These are phyloP conservation scores for Pseudorhiza aurosa DNA, from an alignment of 30 jellyfish, hydroid and myxozoan genomes.

Conservation along the genomic window DNA sequence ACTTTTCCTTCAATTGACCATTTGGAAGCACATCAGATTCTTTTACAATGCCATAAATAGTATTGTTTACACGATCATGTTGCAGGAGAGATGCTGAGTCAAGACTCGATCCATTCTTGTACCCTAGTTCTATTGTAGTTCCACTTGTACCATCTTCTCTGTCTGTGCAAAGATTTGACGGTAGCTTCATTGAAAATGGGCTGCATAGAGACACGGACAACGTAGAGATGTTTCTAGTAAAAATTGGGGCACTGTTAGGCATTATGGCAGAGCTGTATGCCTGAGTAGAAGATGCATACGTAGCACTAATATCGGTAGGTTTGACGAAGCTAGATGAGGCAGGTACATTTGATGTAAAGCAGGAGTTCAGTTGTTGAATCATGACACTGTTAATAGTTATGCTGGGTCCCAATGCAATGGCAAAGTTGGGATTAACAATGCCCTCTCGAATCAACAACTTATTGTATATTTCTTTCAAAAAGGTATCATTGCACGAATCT, in stretches of 20 bases:
- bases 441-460: conserved; percentile 5
- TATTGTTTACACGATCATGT: conserved; percentile 8
- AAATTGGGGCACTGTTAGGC: conserved; percentile 32
- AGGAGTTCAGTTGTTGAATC: background rate
- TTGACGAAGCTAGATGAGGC: background rate
- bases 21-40: conserved; percentile 1
- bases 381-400: background rate
- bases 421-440: conserved; percentile 30
- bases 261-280: conserved; percentile 1
- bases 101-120: conserved; percentile 47
- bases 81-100: conserved; percentile 43
- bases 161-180: conserved; percentile 40
- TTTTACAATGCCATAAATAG: conserved; percentile 53
- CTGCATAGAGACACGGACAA: conserved; percentile 5
- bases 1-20: conserved; percentile 30
- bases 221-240: conserved; percentile 6
- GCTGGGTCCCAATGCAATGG: conserved; percentile 41
- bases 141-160: conserved; percentile 39
- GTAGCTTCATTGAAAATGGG: conserved; percentile 43
- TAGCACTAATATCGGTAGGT: background rate
- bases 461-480: background rate
- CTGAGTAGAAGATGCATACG: background rate
- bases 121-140: conserved; percentile 2
- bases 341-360: background rate
- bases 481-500: conserved; percentile 21